Conservation (phyloP, 2,888 invertebrate species). For the Polydrusus tereticollis region DNA sequence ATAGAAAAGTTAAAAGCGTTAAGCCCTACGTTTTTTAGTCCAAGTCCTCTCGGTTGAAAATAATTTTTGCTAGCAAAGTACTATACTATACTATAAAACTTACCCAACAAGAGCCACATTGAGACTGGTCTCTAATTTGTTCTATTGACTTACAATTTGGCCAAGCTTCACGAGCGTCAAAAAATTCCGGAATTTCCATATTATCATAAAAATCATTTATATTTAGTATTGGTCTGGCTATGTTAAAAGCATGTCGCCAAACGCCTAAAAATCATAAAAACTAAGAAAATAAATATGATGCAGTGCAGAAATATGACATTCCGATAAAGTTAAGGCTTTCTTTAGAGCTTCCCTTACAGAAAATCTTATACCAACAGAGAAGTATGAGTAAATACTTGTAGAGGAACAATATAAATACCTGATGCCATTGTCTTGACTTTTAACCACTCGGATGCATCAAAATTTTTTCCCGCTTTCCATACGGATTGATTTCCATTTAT, state of each 20-base stretch:
- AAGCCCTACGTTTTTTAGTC: no score
- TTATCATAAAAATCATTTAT: background rate
- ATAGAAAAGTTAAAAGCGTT: no score
- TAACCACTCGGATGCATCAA: constrained; percentile 68
- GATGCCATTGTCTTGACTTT: constrained; percentile 58
- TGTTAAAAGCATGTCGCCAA: background rate
- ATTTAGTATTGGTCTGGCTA: background rate
- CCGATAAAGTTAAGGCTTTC: no score
- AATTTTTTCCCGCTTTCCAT: constrained; percentile 87
- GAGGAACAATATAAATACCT: constrained; percentile 21
- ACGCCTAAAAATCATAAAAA: constrained; percentile 9
- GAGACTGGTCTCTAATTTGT: constrained; percentile 85
- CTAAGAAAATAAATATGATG: background rate
- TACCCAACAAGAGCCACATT: constrained; percentile 92
- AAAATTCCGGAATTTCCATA: constrained; percentile 74
- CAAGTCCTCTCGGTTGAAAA: no score
- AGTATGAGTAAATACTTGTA: no score
- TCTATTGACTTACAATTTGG: constrained; percentile 84
- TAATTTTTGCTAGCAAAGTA: no score
- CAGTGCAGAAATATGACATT: no score
- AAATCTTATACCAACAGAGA: background rate
- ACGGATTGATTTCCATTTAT: constrained; percentile 77
- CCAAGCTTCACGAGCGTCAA: constrained; percentile 86
- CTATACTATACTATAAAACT: constrained; percentile 17
- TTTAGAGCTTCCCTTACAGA: no score